Conservation (phyloP, 2,113 vertebrate species). For the Aythya baeri region DNA sequence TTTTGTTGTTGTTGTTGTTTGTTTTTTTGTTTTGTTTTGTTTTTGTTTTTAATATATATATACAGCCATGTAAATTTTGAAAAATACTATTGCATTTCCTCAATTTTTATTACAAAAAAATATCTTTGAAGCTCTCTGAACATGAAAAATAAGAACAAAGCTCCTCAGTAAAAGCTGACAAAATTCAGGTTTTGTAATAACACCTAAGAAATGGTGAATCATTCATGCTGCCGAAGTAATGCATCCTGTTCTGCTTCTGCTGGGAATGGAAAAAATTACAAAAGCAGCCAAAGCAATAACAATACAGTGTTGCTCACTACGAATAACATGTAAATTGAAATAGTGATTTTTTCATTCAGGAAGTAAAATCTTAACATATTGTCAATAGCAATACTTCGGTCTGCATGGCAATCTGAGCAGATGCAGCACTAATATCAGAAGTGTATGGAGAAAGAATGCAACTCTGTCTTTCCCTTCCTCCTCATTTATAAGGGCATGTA, state of each 20-base stretch:
- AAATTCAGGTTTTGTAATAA: conserved; percentile 47
- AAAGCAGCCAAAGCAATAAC: conserved; percentile 46
- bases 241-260: conserved; percentile 27
- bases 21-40: background rate
- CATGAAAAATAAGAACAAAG: background rate
- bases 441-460: background rate
- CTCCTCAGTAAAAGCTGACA: conserved; percentile 21
- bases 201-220: conserved; percentile 27
- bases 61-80: background rate
- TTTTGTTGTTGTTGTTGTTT: background rate
- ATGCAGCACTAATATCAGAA: background rate
- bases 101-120: conserved; percentile 17
- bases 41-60: background rate
- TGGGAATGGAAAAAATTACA: conserved; percentile 30
- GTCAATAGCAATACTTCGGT: conserved; percentile 49
- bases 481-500: background rate
- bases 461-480: background rate
- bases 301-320: background rate
- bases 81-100: background rate
- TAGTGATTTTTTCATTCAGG: conserved; percentile 58
- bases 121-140: background rate
- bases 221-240: conserved; percentile 48
- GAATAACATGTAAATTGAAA: conserved; percentile 55
- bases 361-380: conserved; percentile 29
- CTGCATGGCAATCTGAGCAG: background rate